Conservation (phyloP, 2,113 vertebrate species). For the Arizona elegans region DNA sequence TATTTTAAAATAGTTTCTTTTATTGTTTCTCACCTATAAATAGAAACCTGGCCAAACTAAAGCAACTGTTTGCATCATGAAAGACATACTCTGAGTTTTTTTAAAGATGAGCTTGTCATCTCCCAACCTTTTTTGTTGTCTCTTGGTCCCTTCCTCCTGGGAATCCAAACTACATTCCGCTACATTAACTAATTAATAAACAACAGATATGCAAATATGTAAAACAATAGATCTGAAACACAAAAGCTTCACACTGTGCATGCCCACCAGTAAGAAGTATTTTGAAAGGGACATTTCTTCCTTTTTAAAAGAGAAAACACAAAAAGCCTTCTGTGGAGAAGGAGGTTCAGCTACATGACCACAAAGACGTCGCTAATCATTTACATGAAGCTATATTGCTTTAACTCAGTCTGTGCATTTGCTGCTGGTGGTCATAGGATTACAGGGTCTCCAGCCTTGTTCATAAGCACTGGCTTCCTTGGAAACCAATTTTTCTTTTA, state of each 20-base stretch:
- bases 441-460: not conserved
- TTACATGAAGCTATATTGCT: not conserved
- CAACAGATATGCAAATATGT: not conserved
- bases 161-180: not conserved
- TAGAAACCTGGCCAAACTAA: not conserved
- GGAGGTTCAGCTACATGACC: not conserved
- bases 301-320: not conserved
- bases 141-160: not conserved
- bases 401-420: not conserved
- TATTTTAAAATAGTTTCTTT: not conserved
- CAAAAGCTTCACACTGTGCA: not conserved
- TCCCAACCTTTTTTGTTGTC: not conserved
- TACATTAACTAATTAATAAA: not conserved
- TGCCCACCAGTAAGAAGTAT: not conserved
- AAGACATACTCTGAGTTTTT: not conserved
- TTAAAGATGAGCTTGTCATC: not conserved
- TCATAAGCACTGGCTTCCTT: not conserved
- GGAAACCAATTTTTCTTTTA: not conserved
- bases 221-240: not conserved
- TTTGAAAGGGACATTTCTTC: not conserved
- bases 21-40: not conserved
- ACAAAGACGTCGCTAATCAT: not conserved
- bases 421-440: not conserved
- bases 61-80: not conserved
- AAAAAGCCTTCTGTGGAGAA: not conserved